Percentiles rank a stretch among this genome's conserved stretches.
phyloP scores from a whole-genome alignment of 2,113 vertebrate species.

The Mustela nigripes region DNA sequence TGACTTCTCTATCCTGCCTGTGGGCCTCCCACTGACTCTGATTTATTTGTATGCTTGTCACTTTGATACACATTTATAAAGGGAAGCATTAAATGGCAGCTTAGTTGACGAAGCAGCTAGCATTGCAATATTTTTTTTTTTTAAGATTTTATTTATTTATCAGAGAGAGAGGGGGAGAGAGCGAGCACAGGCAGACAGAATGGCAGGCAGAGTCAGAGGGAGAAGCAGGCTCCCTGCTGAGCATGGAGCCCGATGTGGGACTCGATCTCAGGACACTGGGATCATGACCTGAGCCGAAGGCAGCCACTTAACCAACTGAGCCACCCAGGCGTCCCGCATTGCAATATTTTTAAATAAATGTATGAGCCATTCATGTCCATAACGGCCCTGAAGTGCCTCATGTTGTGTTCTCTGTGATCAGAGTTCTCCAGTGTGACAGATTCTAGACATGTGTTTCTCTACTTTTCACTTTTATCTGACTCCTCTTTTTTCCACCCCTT shows the following conservation, averaged over 20 bases:
- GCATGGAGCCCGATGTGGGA: no score
- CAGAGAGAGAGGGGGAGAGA: no score
- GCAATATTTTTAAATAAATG: not conserved
- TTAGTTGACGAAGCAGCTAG: not conserved
- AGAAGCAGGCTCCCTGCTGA: no score
- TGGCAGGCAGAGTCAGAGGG: no score
- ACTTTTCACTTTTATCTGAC: not conserved
- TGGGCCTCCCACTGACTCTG: not conserved
- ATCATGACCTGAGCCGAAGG: no score
- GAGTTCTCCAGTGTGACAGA: not conserved
- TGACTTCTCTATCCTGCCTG: not conserved
- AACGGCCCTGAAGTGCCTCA: not conserved
- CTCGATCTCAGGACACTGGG: no score
- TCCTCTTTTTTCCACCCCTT: not conserved
- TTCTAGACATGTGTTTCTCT: not conserved
- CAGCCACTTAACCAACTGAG: no score
- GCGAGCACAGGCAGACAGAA: no score
- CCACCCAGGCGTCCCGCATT: no score
- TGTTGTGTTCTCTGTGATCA: not conserved
- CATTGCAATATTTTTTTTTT: not conserved
- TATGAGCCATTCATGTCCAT: accelerated
- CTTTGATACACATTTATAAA: not conserved
- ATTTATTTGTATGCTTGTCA: not conserved
- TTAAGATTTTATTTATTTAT: no score
- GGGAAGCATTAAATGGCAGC: not conserved